Evolutionary conservation across 1,140 invertebrate genomes (phyloP).

Genomic region (Steinernema khuongi): DNA sequence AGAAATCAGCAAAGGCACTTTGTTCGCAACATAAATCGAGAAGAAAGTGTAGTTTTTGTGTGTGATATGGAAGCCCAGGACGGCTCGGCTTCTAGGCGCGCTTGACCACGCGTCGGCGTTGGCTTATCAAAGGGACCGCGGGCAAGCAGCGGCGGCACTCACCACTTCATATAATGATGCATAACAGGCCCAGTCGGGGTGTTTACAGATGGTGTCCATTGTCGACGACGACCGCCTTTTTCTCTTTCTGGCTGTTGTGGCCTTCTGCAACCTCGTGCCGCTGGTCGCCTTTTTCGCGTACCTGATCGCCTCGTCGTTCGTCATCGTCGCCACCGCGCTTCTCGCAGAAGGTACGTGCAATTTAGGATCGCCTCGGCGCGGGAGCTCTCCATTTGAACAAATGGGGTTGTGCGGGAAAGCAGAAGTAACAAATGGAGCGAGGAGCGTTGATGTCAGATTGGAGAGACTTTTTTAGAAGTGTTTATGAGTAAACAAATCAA

Average conservation of each 20-base stretch:
- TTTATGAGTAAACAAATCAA: neutral
- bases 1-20: no score
- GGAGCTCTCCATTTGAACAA: neutral
- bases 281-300: constrained; percentile 19
- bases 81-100: no score
- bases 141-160: neutral
- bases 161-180: neutral
- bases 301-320: constrained; percentile 20
- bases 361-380: neutral
- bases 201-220: neutral
- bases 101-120: neutral
- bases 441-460: no score
- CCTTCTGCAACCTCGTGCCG: constrained; percentile 24
- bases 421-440: neutral
- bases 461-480: no score
- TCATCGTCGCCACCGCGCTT: constrained; percentile 24
- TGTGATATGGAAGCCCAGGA: no score
- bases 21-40: no score
- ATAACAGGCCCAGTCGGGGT: neutral
- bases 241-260: constrained; percentile 14
- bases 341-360: constrained; percentile 25
- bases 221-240: neutral
- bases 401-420: neutral
- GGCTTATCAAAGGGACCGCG: neutral
- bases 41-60: no score